Evolutionary conservation across 2,888 invertebrate species (phyloP), one percentile per base, ranked within the genome.

Genomic region (Thalpophila matura): DNA sequence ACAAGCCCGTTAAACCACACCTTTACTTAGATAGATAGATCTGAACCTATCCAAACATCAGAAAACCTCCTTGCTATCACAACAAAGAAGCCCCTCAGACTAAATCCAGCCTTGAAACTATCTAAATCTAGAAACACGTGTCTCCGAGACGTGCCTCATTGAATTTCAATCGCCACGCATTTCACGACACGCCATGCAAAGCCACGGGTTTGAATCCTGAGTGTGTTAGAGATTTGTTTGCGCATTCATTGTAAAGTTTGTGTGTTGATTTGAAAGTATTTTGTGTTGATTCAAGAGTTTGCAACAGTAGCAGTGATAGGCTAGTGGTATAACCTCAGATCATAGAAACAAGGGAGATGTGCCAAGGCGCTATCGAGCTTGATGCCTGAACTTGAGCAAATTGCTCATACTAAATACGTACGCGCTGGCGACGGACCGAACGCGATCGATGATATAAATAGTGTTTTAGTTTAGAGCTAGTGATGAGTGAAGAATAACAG

Each of bases 131-230:
- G 43, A 29, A 69, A 61, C 61, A 61, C 26, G 20, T 55, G 76
- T 43, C 35, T 29, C 16, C 10, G 27, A 45, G 43, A 40, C 33
- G 35, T 61, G 53, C 33, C 61, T 76, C 79, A 75, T 79, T 79
- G 79, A 75, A 64, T 79, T 77, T 77, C 76, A 77, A 61, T 56
- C 26, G 66, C 40, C 47, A 53, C 43, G 61, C 56, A 65, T 69
- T 65, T 65, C 58, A 51, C 31, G 54, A 47, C 50, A 47, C 18
- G 40, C 42, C 53, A 51, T 64, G 78, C 40, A 58, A 74, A 77
- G 59, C 64, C 7, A 10, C 24, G n/a, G 12, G 38, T 59, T 61
- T 47, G 54, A 69, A 69, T 70, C 47, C 47, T 18, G 40, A 55
- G 26, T 40, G 14, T 42, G 51, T 51, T 12, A 31, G 43, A 62